Percentiles rank a stretch among this genome's conserved stretches.
Evolutionary conservation across 1,140 invertebrate species (phyloP).

Genomic region (Hesperophylax magnus): DNA sequence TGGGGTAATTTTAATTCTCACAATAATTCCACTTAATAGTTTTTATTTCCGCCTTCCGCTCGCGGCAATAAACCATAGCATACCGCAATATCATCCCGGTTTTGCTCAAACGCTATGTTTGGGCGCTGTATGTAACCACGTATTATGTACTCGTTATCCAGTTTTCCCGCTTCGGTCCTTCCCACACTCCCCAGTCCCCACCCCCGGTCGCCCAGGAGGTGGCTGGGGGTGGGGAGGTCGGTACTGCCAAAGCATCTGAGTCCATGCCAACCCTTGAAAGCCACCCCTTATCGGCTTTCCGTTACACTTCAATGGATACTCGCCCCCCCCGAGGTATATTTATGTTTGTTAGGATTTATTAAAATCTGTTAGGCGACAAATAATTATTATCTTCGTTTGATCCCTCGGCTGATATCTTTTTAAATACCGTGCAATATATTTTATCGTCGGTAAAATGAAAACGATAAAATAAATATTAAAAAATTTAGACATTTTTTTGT

Average conservation of each 20-base stretch:
- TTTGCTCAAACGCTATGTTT: not conserved
- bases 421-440: too few relatives aligned
- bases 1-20: too few relatives aligned
- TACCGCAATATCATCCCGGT: not conserved
- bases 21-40: too few relatives aligned
- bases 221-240: not conserved
- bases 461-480: not conserved
- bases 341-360: slow-evolving; percentile 24
- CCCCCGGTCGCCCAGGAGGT: not conserved
- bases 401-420: not conserved
- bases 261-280: slow-evolving; percentile 13
- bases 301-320: slow-evolving; percentile 31
- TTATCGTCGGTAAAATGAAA: too few relatives aligned
- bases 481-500: not conserved
- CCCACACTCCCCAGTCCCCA: too few relatives aligned
- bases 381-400: not conserved
- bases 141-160: slow-evolving; percentile 25
- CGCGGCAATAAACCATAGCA: too few relatives aligned
- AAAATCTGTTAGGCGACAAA: slow-evolving; percentile 12
- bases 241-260: slow-evolving; percentile 18
- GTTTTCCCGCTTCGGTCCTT: not conserved
- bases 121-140: slow-evolving; percentile 7
- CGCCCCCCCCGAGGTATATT: not conserved
- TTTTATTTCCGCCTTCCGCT: too few relatives aligned
- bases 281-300: slow-evolving; percentile 25